Percentiles rank a stretch among this genome's conserved stretches.
Evolutionary conservation across 2,797 vertebrate genomes (phyloP).

Genomic region (Notoglanidium macrostoma): DNA sequence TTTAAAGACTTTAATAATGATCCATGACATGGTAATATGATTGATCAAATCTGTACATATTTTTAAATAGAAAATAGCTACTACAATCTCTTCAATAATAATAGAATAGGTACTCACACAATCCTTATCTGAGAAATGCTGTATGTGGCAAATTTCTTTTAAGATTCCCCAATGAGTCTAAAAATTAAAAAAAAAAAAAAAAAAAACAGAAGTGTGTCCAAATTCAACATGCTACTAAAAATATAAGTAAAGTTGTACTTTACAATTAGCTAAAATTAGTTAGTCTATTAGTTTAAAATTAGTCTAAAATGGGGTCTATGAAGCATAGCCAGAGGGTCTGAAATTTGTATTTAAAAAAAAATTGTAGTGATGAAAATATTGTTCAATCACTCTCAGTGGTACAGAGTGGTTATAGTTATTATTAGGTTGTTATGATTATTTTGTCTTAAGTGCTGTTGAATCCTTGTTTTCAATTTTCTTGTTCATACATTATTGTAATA

Average conservation of each 20-base stretch:
- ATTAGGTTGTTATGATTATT: neutral
- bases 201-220: neutral
- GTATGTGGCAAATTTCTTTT: neutral
- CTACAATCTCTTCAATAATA: neutral
- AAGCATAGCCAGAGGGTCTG: neutral
- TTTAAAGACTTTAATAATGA: slow-evolving; percentile 13
- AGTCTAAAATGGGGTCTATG: neutral
- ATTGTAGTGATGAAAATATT: neutral
- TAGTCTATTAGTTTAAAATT: no score
- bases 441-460: neutral
- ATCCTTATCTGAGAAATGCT: neutral
- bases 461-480: neutral
- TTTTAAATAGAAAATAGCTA: slow-evolving; percentile 3
- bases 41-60: slow-evolving; percentile 7
- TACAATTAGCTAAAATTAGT: neutral
- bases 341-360: neutral
- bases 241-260: neutral
- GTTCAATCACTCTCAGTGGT: neutral
- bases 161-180: neutral
- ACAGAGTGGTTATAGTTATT: neutral
- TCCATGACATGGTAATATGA: neutral
- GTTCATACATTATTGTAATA: neutral
- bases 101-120: neutral
- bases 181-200: neutral
- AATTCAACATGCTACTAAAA: neutral